A percentile compares a stretch with the other conserved stretches of the same genome.
These are phyloP conservation scores for Leptodactylus fuscus DNA, from an alignment of 2,113 vertebrate genomes.

Conservation along the genomic window DNA sequence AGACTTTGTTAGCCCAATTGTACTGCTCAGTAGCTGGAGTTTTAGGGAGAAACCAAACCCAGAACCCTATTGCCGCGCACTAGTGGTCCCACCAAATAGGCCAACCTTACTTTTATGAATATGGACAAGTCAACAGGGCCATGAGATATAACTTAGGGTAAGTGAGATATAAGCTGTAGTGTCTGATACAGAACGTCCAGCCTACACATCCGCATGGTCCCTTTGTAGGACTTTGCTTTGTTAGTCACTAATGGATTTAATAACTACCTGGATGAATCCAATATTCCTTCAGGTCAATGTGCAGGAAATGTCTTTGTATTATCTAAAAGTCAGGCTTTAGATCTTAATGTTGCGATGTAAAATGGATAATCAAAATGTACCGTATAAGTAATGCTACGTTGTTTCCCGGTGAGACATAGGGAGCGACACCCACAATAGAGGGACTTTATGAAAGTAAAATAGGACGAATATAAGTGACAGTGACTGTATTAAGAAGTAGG, in stretches of 20 bases:
- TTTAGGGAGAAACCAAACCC: too few relatives aligned
- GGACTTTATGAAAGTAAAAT: background rate
- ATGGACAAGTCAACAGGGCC: too few relatives aligned
- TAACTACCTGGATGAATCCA: background rate
- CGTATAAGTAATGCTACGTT: background rate
- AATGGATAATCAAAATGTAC: background rate
- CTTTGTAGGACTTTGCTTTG: background rate
- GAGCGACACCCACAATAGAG: background rate
- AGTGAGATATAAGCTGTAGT: background rate
- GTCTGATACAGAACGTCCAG: background rate
- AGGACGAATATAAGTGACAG: background rate
- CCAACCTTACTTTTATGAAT: too few relatives aligned
- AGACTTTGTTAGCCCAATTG: too few relatives aligned
- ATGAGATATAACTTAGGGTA: too few relatives aligned
- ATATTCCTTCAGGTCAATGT: background rate
- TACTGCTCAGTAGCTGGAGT: too few relatives aligned
- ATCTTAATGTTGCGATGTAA: background rate
- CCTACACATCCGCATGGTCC: background rate
- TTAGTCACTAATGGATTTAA: background rate
- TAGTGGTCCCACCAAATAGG: too few relatives aligned
- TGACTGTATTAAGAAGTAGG: too few relatives aligned
- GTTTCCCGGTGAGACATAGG: background rate
- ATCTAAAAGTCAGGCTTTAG: background rate
- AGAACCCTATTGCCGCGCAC: too few relatives aligned
- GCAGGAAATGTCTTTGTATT: background rate